These are phyloP conservation scores for Corythoichthys intestinalis DNA, from an alignment of 2,113 vertebrate genomes.

Conservation along the genomic window DNA sequence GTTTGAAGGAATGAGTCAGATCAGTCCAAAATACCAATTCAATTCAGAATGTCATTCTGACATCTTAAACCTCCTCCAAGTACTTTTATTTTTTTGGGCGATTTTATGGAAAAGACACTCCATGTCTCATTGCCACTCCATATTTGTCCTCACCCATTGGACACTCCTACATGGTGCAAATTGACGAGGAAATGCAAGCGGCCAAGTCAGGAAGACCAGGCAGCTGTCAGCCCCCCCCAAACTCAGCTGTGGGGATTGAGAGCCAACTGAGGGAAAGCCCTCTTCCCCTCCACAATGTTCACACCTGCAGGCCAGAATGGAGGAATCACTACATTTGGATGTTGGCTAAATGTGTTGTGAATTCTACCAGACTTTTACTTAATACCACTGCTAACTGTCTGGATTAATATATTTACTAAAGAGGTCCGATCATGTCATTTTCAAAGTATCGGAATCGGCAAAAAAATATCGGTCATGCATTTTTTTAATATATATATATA, in stretches of 20 bases:
- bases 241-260: constrained; percentile 1
- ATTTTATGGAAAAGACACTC: not conserved
- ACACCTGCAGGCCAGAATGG: constrained; percentile 8
- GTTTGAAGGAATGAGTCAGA: not conserved
- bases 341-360: not conserved
- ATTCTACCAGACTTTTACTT: too few relatives aligned
- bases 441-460: too few relatives aligned
- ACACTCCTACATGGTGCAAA: not conserved
- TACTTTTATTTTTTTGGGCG: not conserved
- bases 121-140: not conserved
- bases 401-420: too few relatives aligned
- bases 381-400: too few relatives aligned
- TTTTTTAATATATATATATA: too few relatives aligned
- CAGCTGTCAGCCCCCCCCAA: constrained; percentile 44
- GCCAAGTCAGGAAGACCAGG: constrained; percentile 51
- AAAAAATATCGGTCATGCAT: too few relatives aligned
- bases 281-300: constrained; percentile 1
- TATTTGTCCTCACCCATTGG: not conserved
- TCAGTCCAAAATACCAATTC: not conserved
- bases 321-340: not conserved
- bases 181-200: constrained; percentile 46
- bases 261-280: constrained; percentile 32
- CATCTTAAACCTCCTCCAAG: too few relatives aligned
- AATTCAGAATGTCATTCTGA: not conserved
- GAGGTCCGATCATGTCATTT: too few relatives aligned